Base-by-base conservation (phyloP, 1,140 invertebrate genomes). In the Drosophila pseudoobscura region DNA sequence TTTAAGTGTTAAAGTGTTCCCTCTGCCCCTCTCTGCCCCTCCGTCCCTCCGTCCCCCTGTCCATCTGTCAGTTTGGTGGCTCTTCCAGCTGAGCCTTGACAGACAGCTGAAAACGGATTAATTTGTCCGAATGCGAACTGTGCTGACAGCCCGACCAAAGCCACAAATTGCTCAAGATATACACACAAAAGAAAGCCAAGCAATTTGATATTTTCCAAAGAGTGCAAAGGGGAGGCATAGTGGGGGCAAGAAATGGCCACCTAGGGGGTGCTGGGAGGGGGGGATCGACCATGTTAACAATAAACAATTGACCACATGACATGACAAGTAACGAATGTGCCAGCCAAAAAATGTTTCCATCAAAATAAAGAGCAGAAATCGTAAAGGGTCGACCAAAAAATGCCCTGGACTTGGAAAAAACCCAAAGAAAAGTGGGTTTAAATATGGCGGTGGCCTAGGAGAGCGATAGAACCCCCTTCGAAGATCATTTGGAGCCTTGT, bases 241-340 rank as follows among this genome's bases (percentile, higher is more conserved):
- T 17, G 17, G 0, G 3, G 50, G 44, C 35, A 13, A 39, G 35
- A 39, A 11, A 11, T 39, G 11, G 35, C 15, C 29, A 5, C 31
- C 11, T 41, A 26, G 22, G 8, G 11, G 3, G 3, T 0, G 11
- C 4, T 1, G 17, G 24, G 9, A 20, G 20, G 24, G 57, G 57
- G 52, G 39, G 43, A 70, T 64, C 60, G 56, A 62, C 52, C 66
- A 56, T 82, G 83, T 88, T 75, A 78, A 83, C 83, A 73, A 87
- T 88, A 82, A 82, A 87, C 71, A 82, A 78, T 87, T 78, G 82
- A 87, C 83, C 83, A 68, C 75, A 85, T 52, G 68, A 87, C 82
- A 87, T 78, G 82, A 78, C 78, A 87, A 63, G 47, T 31, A 70
- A 79, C 63, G 54, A 84, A 54, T 62, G 57, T 60, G 57, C 70